Evolutionary conservation across 2,888 invertebrate species (phyloP).

Genomic region (Cecidostiba fungosa): DNA sequence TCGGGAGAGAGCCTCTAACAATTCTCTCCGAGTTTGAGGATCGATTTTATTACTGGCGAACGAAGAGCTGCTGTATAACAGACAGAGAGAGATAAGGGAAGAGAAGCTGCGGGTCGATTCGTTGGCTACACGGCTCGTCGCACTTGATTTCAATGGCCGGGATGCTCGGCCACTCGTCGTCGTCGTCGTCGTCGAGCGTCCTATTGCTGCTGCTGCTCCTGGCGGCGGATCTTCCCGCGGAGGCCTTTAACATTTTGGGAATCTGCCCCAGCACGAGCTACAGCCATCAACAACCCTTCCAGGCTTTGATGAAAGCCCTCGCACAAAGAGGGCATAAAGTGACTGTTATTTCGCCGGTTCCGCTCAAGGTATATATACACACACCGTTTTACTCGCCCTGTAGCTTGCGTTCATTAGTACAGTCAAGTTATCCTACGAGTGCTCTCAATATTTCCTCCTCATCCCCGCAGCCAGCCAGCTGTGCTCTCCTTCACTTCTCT

Average conservation of each 20-base stretch:
- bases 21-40: conserved; percentile 24
- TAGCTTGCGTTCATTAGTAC: conserved; percentile 55
- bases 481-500: not conserved
- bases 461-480: not conserved
- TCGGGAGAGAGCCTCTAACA: conserved; percentile 26
- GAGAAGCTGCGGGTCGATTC: conserved; percentile 28
- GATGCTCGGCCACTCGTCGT: conserved; percentile 21
- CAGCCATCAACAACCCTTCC: conserved; percentile 77
- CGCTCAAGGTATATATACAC: conserved; percentile 70
- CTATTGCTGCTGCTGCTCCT: conserved; percentile 9
- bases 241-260: conserved; percentile 73
- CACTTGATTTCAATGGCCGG: conserved; percentile 49
- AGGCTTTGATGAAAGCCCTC: conserved; percentile 75
- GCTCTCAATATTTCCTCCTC: conserved; percentile 53
- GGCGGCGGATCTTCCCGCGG: conserved; percentile 15
- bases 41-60: conserved; percentile 41
- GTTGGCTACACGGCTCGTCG: conserved; percentile 38
- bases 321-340: conserved; percentile 72
- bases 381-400: not conserved
- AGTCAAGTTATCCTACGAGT: conserved; percentile 56
- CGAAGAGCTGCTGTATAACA: not conserved
- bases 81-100: not conserved
- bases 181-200: not conserved
- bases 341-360: conserved; percentile 74
- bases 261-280: conserved; percentile 76